These are phyloP conservation scores for Calosoma granatense DNA, from an alignment of 1,140 invertebrate species.

Conservation along the genomic window DNA sequence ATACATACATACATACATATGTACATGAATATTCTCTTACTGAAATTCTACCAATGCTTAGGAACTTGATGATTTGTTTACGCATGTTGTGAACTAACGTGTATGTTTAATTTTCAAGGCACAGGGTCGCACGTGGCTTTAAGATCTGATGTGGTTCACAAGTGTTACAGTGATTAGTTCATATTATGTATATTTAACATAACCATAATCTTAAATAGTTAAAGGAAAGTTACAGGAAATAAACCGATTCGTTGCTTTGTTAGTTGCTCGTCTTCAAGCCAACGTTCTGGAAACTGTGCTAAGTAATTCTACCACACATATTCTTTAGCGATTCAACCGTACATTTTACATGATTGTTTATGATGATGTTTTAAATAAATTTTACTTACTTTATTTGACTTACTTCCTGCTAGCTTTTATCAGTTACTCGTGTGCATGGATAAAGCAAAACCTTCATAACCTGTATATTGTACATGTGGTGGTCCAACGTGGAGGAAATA, in stretches of 20 bases:
- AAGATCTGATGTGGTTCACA: not conserved
- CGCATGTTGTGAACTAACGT: conserved; percentile 3
- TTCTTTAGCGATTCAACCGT: not conserved
- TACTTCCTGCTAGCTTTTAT: not conserved
- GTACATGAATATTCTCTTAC: not conserved
- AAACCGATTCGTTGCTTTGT: not conserved
- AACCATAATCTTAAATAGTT: too few species aligned
- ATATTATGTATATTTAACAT: not conserved
- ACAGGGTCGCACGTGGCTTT: conserved; percentile 7
- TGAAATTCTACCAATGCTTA: not conserved
- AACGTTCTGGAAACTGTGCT: conserved; percentile 1
- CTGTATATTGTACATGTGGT: conserved; percentile 1
- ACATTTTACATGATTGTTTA: not conserved
- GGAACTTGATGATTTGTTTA: too few species aligned
- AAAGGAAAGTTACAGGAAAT: not conserved
- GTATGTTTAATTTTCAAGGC: conserved; percentile 7
- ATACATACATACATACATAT: not conserved
- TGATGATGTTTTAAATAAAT: conserved; percentile 2
- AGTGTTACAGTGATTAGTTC: not conserved
- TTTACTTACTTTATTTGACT: not conserved
- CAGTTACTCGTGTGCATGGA: not conserved
- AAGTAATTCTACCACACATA: not conserved
- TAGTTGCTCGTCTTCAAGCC: conserved; percentile 2
- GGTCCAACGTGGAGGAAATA: not conserved
- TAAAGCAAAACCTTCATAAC: not conserved